Evolutionary conservation across 2,113 vertebrate genomes (phyloP).

Genomic region (Megaceryle maxima): DNA sequence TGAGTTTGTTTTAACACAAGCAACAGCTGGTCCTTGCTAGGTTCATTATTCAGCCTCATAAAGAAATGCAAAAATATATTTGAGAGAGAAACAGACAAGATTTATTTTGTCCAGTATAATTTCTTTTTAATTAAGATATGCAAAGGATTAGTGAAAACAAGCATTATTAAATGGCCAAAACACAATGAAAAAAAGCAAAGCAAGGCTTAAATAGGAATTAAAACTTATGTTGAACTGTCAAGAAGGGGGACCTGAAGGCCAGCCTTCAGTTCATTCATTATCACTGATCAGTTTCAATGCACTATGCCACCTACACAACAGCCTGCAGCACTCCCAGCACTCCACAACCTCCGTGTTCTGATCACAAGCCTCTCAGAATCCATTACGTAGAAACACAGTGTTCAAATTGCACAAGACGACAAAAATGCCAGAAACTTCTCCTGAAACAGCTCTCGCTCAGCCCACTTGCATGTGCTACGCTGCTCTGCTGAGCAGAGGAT

Average conservation of each 20-base stretch:
- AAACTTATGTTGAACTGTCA: not conserved
- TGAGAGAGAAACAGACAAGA: not conserved
- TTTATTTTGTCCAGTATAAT: not conserved
- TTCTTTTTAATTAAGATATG: not conserved
- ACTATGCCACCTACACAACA: not conserved
- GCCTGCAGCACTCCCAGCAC: not conserved
- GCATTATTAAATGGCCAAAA: not conserved
- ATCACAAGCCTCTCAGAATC: not conserved
- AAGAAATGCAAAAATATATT: not conserved
- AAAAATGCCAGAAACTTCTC: not conserved
- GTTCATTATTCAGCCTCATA: constrained; percentile 5
- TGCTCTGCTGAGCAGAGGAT: not conserved
- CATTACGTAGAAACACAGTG: not conserved
- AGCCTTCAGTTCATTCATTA: not conserved
- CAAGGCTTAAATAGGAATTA: not conserved
- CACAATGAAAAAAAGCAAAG: not conserved
- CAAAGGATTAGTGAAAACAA: not conserved
- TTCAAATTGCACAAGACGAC: not conserved
- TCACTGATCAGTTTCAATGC: not conserved
- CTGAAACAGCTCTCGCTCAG: not conserved
- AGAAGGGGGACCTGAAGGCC: not conserved
- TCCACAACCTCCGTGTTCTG: not conserved
- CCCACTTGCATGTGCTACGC: rapidly evolving
- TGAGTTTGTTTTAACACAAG: constrained; percentile 31
- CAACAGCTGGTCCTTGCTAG: constrained; percentile 28